Base-by-base conservation (phyloP, 2,113 vertebrate species). In the Mola mola region DNA sequence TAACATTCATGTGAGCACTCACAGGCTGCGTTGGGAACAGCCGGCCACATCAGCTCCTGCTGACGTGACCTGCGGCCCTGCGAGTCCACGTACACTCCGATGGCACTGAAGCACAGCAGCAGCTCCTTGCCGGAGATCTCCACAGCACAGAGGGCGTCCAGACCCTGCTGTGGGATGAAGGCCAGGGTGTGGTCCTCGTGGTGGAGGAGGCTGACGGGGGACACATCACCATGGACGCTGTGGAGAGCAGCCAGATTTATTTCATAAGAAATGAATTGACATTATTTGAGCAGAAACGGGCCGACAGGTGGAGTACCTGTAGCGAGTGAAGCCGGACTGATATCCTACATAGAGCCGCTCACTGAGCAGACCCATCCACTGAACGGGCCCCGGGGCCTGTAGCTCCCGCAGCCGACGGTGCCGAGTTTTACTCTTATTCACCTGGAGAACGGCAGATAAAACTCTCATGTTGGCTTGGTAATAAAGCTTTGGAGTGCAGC, bases 31-130 rank as follows among this genome's bases (percentile, higher is more conserved):
- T 87, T 93, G 83, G 97, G 97, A 55, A 80, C 73, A 8, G 97
- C 95, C 0, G 97, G 97, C 97, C 97, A 99, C 97, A 97, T 98
- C 75, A 99, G 57, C 84, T 99, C 97, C 85, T 98, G 97, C 29
- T 99, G 97, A 12, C 97, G 93, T 0, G 97, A 98, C 76, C 97
- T 91, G 49, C 96, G 94, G 33, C 97, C 97, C 82, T 99, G 96
- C 25, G 95, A 95, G 93, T 99, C 97, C 31, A 98, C 96, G 24
- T 98, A 99, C 62, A 99, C 86, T 4, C 95, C 97, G 11, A 99
- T 94, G 91, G 93, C 87, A 86, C 91, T 95, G 94, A 99, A 99
- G 93, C 97, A 99, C 89, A 99, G 94, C 92, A 99, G 92, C 78
- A 95, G 93, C 80, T 99, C 97, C 82, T 98, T 98, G 90, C 86